A percentile compares a stretch with the other conserved stretches of the same genome.
phyloP scores from a whole-genome alignment of 2,113 vertebrate genomes.

The Prunella fulvescens region DNA sequence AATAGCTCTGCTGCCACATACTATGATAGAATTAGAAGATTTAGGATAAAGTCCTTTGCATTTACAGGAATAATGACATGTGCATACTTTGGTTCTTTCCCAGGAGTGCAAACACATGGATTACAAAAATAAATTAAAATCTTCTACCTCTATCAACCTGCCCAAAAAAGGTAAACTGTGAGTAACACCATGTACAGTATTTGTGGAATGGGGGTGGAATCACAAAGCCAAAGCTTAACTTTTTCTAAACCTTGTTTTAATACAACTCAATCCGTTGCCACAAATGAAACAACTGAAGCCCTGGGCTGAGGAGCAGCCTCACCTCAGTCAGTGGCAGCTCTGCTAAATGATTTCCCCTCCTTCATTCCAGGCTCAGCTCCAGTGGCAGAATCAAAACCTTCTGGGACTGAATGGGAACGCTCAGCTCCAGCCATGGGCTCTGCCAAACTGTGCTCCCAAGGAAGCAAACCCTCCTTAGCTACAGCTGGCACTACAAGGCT shows the following conservation, averaged over 20 bases:
- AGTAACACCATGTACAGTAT: background rate
- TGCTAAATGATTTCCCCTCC: background rate
- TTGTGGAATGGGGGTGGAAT: background rate
- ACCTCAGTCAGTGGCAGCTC: background rate
- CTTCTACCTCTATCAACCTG: background rate
- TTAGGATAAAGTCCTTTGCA: slow-evolving; percentile 23
- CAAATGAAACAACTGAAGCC: background rate
- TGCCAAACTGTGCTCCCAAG: background rate
- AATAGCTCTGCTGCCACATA: background rate
- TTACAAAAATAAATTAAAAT: background rate
- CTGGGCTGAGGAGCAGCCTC: background rate
- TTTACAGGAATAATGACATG: background rate
- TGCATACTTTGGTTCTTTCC: background rate
- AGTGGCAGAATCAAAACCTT: background rate
- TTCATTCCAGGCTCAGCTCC: background rate
- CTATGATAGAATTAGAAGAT: background rate
- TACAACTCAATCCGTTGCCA: background rate
- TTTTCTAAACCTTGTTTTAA: background rate
- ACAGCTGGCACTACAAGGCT: rapidly evolving
- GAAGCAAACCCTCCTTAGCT: background rate
- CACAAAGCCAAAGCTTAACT: background rate
- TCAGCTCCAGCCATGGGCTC: background rate
- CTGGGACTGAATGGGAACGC: background rate
- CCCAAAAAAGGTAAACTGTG: slow-evolving; percentile 49
- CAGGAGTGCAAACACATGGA: background rate